A percentile compares a stretch with the other conserved stretches of the same genome.
These are phyloP conservation scores for Pseudomugil tenellus DNA, from an alignment of 2,797 vertebrate species.

Conservation along the genomic window DNA sequence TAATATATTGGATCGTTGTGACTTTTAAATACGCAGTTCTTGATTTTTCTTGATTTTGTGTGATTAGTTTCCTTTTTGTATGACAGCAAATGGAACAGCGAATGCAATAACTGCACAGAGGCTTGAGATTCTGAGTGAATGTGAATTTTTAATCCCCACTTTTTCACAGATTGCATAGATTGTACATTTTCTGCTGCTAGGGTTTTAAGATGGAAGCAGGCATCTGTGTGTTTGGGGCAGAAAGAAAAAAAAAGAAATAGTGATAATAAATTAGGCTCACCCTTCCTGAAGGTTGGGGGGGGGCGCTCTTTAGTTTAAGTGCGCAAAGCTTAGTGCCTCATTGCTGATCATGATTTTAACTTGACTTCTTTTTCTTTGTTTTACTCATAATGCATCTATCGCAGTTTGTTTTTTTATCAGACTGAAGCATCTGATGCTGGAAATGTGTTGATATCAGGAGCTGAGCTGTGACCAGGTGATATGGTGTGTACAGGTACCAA, in stretches of 20 bases:
- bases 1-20: slow-evolving; percentile 83
- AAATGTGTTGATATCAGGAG: slow-evolving; percentile 17
- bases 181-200: slow-evolving; percentile 77
- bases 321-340: slow-evolving; percentile 74
- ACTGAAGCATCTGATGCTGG: slow-evolving; percentile 31
- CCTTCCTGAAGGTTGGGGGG: slow-evolving; percentile 55
- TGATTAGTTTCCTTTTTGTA: slow-evolving; percentile 45
- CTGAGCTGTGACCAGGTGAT: slow-evolving; percentile 36
- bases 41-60: slow-evolving; percentile 53
- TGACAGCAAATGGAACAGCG: slow-evolving; percentile 71
- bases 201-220: slow-evolving; percentile 59
- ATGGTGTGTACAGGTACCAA: slow-evolving; percentile 22
- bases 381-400: not conserved
- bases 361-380: slow-evolving; percentile 20
- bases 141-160: slow-evolving; percentile 72
- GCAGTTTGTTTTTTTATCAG: slow-evolving; percentile 14
- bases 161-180: slow-evolving; percentile 67
- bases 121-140: slow-evolving; percentile 75
- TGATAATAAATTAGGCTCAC: slow-evolving; percentile 69
- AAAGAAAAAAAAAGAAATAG: slow-evolving; percentile 34
- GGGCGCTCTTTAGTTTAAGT: slow-evolving; percentile 63
- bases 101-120: slow-evolving; percentile 83
- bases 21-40: slow-evolving; percentile 76
- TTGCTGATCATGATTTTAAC: slow-evolving; percentile 48
- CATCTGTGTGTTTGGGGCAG: slow-evolving; percentile 43